A percentile compares a stretch with the other conserved stretches of the same genome.
These are phyloP conservation scores for Hyaena hyaena DNA, from an alignment of 2,113 vertebrate species.

Conservation along the genomic window DNA sequence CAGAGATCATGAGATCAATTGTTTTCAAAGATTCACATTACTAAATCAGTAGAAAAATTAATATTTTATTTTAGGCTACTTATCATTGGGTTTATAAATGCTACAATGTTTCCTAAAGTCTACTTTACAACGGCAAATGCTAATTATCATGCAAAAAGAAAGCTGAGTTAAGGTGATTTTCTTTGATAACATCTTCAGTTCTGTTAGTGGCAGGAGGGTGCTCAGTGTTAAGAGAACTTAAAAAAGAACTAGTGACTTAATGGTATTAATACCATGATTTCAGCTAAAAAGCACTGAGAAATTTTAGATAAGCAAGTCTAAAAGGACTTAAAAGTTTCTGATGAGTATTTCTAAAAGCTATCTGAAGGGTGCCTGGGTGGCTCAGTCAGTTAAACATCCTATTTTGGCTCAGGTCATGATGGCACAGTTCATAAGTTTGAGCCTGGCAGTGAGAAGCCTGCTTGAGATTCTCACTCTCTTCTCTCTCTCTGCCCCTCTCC, in stretches of 20 bases:
- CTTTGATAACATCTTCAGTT: not conserved
- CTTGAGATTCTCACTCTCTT: too few species aligned
- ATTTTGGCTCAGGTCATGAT: too few species aligned
- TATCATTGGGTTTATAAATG: not conserved
- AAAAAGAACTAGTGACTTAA: not conserved
- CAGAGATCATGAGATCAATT: not conserved
- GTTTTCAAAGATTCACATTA: constrained; percentile 4
- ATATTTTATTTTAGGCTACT: not conserved
- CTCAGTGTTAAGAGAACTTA: not conserved
- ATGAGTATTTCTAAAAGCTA: not conserved
- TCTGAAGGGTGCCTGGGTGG: not conserved
- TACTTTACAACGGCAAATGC: constrained; percentile 10
- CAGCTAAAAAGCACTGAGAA: not conserved
- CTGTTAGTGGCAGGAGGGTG: not conserved
- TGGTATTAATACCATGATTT: not conserved
- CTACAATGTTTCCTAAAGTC: not conserved
- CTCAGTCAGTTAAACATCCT: too few species aligned
- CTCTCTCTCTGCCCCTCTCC: too few species aligned
- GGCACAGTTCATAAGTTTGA: too few species aligned
- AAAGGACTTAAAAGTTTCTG: not conserved
- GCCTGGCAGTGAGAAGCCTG: too few species aligned
- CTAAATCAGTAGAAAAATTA: not conserved
- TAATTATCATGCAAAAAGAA: constrained; percentile 40
- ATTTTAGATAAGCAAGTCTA: not conserved
- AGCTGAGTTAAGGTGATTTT: not conserved